Base-by-base conservation (phyloP, 2,888 invertebrate species). In the Stomorhina lunata region DNA sequence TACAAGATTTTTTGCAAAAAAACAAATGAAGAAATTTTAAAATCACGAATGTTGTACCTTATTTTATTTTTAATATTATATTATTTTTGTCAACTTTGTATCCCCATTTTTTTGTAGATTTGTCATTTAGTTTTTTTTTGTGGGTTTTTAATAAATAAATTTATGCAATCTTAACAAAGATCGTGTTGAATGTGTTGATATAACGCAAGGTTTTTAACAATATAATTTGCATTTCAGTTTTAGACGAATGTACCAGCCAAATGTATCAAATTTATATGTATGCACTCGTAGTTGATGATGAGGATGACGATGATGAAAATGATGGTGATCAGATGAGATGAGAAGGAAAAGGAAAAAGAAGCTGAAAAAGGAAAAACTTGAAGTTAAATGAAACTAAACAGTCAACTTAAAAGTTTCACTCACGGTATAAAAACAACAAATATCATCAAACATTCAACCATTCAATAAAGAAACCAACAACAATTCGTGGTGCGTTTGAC, bases 131-230 rank as follows among this genome's bases (percentile, higher is more conserved):
- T 27, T 55, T 63, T 55, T 55, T 27, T 34, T 61, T 63, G 55
- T 48, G 17, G 40, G 61, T 55, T 82, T 76, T 79, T n/a, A 61
- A 72, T 50, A 61, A 82, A 79, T 71, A 82, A 82, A 82, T 82
- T 82, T 82, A 82, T 82, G 79, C 82, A 82, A 82, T 82, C 82
- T 82, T 43, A 76, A 71, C 79, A 53, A 71, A 82, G 82, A 82
- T 82, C 82, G 82, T 82, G 82, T 82, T 82, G 82, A 82, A 82
- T 82, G 82, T 82, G 82, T 82, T 82, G 79, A 82, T 82, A 82
- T 79, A 82, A 82, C 82, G 82, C 82, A 82, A 79, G 79, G 82
- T 76, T 82, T 77, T 82, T 82, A 79, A 79, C 79, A 82, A 82
- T 79, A 82, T 82, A 79, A 84, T 84, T 84, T 81, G 84, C 84